Evolutionary conservation across 2,113 vertebrate genomes (phyloP), one percentile per base, ranked within the genome.

Genomic region (Lepus americanus): DNA sequence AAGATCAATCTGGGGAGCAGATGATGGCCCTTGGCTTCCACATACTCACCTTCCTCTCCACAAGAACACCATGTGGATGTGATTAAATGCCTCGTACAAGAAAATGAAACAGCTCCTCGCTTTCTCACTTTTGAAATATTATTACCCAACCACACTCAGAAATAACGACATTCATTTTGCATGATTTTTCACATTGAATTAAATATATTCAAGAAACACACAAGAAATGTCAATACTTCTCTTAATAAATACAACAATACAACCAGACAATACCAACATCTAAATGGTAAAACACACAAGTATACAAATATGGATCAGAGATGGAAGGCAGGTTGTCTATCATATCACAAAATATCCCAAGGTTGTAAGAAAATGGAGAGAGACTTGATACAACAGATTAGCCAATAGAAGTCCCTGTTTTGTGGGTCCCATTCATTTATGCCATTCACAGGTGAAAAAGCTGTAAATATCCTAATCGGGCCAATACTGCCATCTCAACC

Each of bases 11-110:
- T 59, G 29, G 76, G 79, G 76, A 66, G 29, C n/a, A 61, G 77
- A 33, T 64, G 12, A 19, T 9, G 3, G 27, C 16, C 59, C 3
- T 49, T 33, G 9, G 8, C 61, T 51, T 81, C 33, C 9, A 79
- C 59, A 91, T 96, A 97, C 97, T 97, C 94, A 97, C 96, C 97
- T 96, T 96, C 66, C 73, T 72, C 23, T 78, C 70, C 69, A 92
- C n/a, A 90, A 13, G 20, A 76, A 17, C 49, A 31, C 53, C 88
- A 83, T n/a, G 84, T 4, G 5, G 31, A 67, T 11, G 27, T 55
- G 61, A 53, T 73, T 77, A 67, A 61, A 82, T 31, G 66, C 55
- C 69, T 1, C 1, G 3, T 7, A 64, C 14, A 14, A 27, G 36
- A 85, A 59, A 95, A 78, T 19, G 36, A 70, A 79, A 53, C 91